Percentiles rank a stretch among this genome's conserved stretches.
Evolutionary conservation across 2,888 invertebrate genomes (phyloP).

Genomic region (Clitarchus hookeri): DNA sequence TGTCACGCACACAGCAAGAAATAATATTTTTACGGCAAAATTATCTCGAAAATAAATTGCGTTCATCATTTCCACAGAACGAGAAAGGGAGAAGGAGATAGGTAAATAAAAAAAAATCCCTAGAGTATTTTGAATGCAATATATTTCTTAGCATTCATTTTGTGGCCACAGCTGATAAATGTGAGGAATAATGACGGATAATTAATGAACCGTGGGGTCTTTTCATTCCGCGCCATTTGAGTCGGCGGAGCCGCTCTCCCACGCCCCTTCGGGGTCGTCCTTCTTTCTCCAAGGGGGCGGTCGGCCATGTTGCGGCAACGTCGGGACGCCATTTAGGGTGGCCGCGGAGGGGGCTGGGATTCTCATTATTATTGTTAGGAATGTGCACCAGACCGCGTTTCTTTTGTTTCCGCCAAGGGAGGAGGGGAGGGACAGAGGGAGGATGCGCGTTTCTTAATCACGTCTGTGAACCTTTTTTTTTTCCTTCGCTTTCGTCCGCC

Average conservation of each 20-base stretch:
- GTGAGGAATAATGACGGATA: conserved; percentile 4
- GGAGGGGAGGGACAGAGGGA: background rate
- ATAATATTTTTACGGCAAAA: background rate
- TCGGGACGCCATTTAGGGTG: background rate
- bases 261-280: background rate
- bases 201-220: background rate
- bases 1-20: background rate
- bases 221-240: conserved; percentile 14
- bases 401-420: background rate
- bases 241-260: background rate
- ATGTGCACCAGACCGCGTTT: background rate
- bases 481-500: background rate
- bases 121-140: background rate
- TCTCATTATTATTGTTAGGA: conserved; percentile 14
- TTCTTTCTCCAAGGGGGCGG: background rate
- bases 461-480: background rate
- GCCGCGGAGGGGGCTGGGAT: background rate
- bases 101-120: background rate
- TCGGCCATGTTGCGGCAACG: background rate
- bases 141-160: background rate
- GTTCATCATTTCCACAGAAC: background rate
- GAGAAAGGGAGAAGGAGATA: background rate
- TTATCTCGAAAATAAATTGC: background rate
- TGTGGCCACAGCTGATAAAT: background rate
- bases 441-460: conserved; percentile 16